phyloP scores from a whole-genome alignment of 2,797 vertebrate species.

The Catharus ustulatus region DNA sequence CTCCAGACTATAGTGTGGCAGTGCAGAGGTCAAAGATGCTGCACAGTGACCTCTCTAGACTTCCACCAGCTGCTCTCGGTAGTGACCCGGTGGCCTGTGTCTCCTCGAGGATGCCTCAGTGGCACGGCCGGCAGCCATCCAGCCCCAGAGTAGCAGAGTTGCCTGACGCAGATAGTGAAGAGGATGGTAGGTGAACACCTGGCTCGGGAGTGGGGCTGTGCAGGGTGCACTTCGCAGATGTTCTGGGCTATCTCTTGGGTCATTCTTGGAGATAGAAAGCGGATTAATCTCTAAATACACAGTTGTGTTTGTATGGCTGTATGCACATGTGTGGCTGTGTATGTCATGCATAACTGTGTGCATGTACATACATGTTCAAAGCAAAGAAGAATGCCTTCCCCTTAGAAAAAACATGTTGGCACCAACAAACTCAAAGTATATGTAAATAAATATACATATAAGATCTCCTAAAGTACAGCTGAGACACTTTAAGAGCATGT shows the following conservation, averaged over 20 bases:
- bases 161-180: conserved; percentile 86
- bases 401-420: conserved; percentile 6
- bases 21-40: conserved; percentile 95
- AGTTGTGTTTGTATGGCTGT: neutral
- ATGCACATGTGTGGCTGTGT: neutral
- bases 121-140: conserved; percentile 74
- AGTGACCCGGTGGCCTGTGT: conserved; percentile 70
- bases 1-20: conserved; percentile 96
- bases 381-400: neutral
- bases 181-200: conserved; percentile 87
- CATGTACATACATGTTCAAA: neutral
- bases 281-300: neutral
- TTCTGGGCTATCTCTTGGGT: neutral
- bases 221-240: neutral
- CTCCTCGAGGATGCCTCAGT: conserved; percentile 81
- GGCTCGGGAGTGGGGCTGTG: conserved; percentile 22
- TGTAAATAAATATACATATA: neutral
- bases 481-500: conserved; percentile 8
- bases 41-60: conserved; percentile 80
- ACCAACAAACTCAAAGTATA: neutral
- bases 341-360: neutral
- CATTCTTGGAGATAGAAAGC: neutral
- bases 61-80: conserved; percentile 72
- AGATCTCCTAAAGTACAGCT: neutral
- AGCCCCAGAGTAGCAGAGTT: conserved; percentile 76